Percentiles rank a stretch among this genome's conserved stretches.
phyloP scores from a whole-genome alignment of 2,113 vertebrate species.

The Hystrix cristata region DNA sequence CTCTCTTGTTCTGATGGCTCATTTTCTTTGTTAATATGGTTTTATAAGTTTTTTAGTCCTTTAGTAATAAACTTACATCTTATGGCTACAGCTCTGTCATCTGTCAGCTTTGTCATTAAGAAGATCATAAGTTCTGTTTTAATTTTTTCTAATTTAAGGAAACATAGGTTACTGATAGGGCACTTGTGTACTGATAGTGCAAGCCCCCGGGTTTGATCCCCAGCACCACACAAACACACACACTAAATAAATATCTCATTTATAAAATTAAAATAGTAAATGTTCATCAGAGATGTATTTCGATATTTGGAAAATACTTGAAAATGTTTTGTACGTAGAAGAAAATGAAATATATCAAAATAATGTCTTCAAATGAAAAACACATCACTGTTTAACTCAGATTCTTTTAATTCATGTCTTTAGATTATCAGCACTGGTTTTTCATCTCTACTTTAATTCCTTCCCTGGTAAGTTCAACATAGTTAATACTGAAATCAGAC shows the following conservation, averaged over 20 bases:
- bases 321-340: slow-evolving; percentile 12
- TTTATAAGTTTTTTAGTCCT: background rate
- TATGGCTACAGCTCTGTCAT: background rate
- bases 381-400: background rate
- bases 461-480: background rate
- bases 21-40: background rate
- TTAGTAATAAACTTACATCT: background rate
- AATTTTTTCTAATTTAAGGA: background rate
- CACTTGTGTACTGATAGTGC: background rate
- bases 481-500: background rate
- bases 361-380: slow-evolving; percentile 32
- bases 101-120: background rate
- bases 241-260: background rate
- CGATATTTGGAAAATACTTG: background rate
- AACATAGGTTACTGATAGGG: background rate
- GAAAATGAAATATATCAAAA: slow-evolving; percentile 3
- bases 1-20: background rate
- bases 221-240: background rate
- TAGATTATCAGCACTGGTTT: background rate
- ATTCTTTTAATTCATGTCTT: background rate
- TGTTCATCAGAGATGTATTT: background rate
- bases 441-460: background rate
- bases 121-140: slow-evolving; percentile 7
- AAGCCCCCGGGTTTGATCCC: background rate
- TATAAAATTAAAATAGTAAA: slow-evolving; percentile 49